Evolutionary conservation across 2,888 invertebrate species (phyloP), one percentile per base, ranked within the genome.

Genomic region (Acronicta leporina): DNA sequence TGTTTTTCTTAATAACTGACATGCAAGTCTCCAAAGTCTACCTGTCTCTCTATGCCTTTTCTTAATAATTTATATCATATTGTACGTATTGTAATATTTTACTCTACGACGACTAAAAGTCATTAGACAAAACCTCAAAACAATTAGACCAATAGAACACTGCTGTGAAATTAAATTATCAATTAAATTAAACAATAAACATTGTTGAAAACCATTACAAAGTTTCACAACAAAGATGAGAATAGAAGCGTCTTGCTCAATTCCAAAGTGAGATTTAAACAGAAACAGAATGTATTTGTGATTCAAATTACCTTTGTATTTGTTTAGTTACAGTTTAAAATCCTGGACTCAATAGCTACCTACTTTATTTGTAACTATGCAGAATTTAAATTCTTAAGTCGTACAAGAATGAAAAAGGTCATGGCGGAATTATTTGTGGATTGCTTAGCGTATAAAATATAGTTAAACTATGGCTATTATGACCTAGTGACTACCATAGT

Each of bases 221-320:
- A 61, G 61, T 66, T 63, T 13, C n/a, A 30, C 30, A 67, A 53
- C 40, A 57, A 59, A 62, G 47, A 58, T 56, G 63, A 58, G 51
- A 69, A 61, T 55, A 63, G 49, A 47, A 57, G 14, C 48, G 57
- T 16, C 42, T 57, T 51, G 43, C 53, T 55, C 53, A 57, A 46
- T 71, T 68, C 52, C 53, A 73, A 68, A 63, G 16, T 50, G 27
- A 63, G 48, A 56, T 50, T 67, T 56, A 51, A 41, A 42, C 52
- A 64, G 55, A 51, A 46, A 48, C 58, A 48, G 20, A 54, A 47
- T 72, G 35, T 65, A 65, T 74, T 74, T 74, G 74, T 68, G 50
- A 74, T 68, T 74, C 68, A 74, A 74, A 74, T 74, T 45, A 54
- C 59, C 60, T 74, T 68, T 76, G 43, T 54, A 41, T 71, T 61